Base-by-base conservation (phyloP, 2,113 vertebrate genomes). In the Varanus salvator region DNA sequence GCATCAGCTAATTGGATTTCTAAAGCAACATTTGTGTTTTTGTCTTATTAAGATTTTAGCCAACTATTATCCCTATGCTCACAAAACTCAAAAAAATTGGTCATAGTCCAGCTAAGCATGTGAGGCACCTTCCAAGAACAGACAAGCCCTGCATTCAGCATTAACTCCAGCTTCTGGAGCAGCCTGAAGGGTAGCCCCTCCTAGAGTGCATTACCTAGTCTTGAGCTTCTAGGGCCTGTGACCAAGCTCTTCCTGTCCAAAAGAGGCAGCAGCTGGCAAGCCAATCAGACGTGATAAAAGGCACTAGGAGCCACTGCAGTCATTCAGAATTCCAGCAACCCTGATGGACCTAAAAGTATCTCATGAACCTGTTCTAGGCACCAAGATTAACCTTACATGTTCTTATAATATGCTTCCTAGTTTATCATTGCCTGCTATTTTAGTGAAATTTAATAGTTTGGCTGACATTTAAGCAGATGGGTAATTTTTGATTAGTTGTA, bases 381-480 rank as follows among this genome's bases (percentile, higher is more conserved):
- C 38, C 38, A 87, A 84, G 86, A 71, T 90, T 93, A 89, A 94
- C 84, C 75, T 89, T 93, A 85, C 75, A 93, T 90, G 86, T 89
- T 95, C 90, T 95, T 94, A 95, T 95, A 94, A 87, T 77, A 92
- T 80, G 92, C 85, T 93, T 92, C 84, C 88, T 87, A 89, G 93
- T 92, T 88, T 90, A 92, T 92, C 92, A 95, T 89, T 93, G 92
- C 77, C 93, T 87, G 78, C 69, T 93, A 75, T 85, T 93, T 88
- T 72, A 88, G 84, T 93, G 94, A 88, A 54, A 93, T 85, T 95
- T 91, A 88, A 74, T 80, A 87, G 93, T 92, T 93, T 92, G 84
- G 87, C 90, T 90, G 83, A 78, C 89, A 93, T 89, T 94, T 95
- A 94, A 90, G 92, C 94, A 95, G 91, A 96, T 91, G 90, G 92